Evolutionary conservation across 2,888 invertebrate species (phyloP), one percentile per base, ranked within the genome.

Genomic region (Oxycera nigricornis): DNA sequence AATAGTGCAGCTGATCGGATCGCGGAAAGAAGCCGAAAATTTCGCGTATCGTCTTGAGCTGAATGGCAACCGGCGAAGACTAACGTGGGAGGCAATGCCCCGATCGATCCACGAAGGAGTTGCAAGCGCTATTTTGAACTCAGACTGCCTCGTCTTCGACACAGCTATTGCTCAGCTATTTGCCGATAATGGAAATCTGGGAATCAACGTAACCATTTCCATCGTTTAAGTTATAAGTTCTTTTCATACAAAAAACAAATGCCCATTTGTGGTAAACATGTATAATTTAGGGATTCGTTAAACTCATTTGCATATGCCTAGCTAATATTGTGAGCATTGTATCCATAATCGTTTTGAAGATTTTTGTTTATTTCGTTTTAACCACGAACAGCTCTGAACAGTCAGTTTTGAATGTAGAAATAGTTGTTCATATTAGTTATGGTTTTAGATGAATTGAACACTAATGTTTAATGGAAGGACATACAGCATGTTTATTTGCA

Each of bases 51-150:
- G 98, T 83, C 87, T 99, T 82, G 99, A 99, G 87, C 86, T 99
- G 79, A 98, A 98, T 85, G 97, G 98, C 3, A 95, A 96, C 83
- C 89, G 97, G 72, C 88, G 99, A 75, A 90, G 98, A 74, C 89
- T 99, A 73, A 98, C 97, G 7, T 99, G 99, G 98, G 99, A 99
- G 87, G 98, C 98, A 2, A 97, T 97, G 89, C 98, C 99, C 0
- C 90, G 98, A 70, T 97, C 97, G 73, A 99, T 99, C 82, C 98
- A 98, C 83, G 99, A 99, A 88, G 98, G 99, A 75, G 97, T 99
- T 24, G 95, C 97, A 62, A 95, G 96, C 22, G 98, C 98, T 62
- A 99, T 99, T 81, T 91, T 95, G 87, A 97, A 96, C 83, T 97
- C 97, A 26, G 99, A 99, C 88, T 99, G 99, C 85, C 90, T 99